Evolutionary conservation across 2,797 vertebrate genomes (phyloP).

Genomic region (Acanthurus tractus): DNA sequence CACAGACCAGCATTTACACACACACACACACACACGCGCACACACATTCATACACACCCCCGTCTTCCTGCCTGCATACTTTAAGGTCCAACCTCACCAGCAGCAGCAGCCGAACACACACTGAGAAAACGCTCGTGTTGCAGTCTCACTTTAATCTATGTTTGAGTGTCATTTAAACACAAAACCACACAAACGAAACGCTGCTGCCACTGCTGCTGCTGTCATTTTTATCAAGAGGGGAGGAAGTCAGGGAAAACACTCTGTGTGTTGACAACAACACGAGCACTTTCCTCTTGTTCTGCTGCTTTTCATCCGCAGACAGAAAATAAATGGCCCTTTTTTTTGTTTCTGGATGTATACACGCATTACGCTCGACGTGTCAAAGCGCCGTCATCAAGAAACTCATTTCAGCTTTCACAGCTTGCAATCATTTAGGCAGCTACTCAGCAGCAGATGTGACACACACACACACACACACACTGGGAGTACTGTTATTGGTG

Average conservation of each 20-base stretch:
- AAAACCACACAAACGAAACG: background rate
- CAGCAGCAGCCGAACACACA: background rate
- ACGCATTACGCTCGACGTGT: background rate
- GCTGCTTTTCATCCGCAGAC: conserved; percentile 28
- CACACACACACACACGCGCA: conserved; percentile 34
- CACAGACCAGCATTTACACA: conserved; percentile 70
- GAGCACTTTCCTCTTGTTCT: conserved; percentile 2
- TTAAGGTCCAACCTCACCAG: conserved; percentile 16
- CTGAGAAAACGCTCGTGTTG: conserved; percentile 5
- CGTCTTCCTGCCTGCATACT: background rate
- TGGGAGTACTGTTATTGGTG: no score
- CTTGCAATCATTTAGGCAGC: conserved; percentile 38
- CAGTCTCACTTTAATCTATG: conserved; percentile 27
- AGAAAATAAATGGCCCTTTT: conserved; percentile 11
- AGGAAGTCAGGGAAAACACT: conserved; percentile 14
- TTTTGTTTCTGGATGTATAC: conserved; percentile 4
- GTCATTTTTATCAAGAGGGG: conserved; percentile 15
- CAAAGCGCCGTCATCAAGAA: conserved; percentile 27
- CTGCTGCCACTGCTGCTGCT: background rate
- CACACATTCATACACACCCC: conserved; percentile 14
- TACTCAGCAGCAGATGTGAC: conserved; percentile 35
- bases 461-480: conserved; percentile 2
- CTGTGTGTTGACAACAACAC: conserved; percentile 13
- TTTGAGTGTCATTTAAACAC: conserved; percentile 33
- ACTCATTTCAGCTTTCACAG: conserved; percentile 48